phyloP scores from a whole-genome alignment of 2,113 vertebrate species.

The Eurypyga helias region DNA sequence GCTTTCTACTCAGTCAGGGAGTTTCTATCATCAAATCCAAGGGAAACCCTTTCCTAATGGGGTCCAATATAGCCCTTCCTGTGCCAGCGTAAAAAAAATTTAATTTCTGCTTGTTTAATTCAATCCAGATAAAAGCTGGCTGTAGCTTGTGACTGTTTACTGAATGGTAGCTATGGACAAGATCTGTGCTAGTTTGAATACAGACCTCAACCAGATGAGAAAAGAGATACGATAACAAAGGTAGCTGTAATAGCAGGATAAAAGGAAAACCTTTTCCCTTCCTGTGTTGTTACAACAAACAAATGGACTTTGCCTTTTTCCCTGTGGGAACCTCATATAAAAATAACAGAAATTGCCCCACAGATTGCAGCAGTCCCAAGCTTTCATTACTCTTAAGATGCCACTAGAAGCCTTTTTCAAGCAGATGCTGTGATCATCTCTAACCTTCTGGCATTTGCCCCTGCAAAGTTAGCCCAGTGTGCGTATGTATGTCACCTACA shows the following conservation, averaged over 20 bases:
- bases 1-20: background rate
- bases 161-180: background rate
- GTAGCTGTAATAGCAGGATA: conserved; percentile 19
- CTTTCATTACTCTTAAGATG: background rate
- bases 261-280: conserved; percentile 55
- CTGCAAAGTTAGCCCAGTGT: background rate
- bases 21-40: background rate
- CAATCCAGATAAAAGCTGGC: background rate
- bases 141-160: background rate
- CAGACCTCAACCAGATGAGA: conserved; percentile 5
- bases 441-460: background rate
- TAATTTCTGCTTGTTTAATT: background rate
- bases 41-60: background rate
- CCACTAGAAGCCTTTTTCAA: background rate
- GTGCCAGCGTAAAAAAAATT: background rate
- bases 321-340: background rate
- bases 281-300: conserved; percentile 33
- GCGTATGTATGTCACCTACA: background rate
- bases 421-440: background rate
- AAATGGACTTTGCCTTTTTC: background rate
- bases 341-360: background rate
- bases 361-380: background rate
- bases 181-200: background rate
- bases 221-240: conserved; percentile 28
- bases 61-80: background rate